Evolutionary conservation across 2,797 vertebrate species (phyloP).

Genomic region (Varecia variegata): DNA sequence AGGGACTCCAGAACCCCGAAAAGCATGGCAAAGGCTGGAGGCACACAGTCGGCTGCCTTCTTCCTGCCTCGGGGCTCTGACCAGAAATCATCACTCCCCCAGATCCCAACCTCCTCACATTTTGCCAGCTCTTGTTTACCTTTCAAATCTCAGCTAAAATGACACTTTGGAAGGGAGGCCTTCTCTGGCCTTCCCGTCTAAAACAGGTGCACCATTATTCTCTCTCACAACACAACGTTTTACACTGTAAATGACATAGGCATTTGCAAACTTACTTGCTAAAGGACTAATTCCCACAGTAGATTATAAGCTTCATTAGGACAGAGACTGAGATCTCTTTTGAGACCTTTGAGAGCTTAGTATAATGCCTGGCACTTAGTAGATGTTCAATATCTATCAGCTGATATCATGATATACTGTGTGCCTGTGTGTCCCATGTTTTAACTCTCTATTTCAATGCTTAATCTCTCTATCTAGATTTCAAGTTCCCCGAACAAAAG

Average conservation of each 20-base stretch:
- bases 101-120: not conserved
- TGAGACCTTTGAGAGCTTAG: not conserved
- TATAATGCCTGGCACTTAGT: not conserved
- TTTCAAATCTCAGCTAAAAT: slow-evolving; percentile 12
- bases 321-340: not conserved
- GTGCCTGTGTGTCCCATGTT: not conserved
- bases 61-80: not conserved
- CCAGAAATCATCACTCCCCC: not conserved
- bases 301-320: not conserved
- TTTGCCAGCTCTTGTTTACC: not conserved
- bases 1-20: not conserved
- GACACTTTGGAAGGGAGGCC: not conserved
- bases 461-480: not conserved
- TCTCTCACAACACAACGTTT: not conserved
- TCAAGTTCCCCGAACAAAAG: not conserved
- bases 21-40: not conserved
- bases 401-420: not conserved
- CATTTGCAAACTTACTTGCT: not conserved
- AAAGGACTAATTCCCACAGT: not conserved
- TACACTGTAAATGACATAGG: not conserved
- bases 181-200: not conserved
- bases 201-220: not conserved
- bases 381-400: not conserved
- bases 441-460: not conserved
- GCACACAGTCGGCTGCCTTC: slow-evolving; percentile 25